Conservation (phyloP, 2,888 invertebrate genomes). For the Erpobdella octoculata region DNA sequence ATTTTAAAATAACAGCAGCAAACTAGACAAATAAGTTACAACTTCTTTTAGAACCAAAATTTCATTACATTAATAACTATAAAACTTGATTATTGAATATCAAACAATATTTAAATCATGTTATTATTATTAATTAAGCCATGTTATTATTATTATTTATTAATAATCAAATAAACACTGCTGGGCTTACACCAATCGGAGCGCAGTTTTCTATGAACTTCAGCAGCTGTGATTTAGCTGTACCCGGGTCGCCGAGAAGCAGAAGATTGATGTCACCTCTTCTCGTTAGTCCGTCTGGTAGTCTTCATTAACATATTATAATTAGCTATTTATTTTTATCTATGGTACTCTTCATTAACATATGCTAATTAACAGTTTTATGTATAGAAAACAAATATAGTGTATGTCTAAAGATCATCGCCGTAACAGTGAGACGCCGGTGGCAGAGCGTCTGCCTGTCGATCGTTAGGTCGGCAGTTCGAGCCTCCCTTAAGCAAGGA, state of each 20-base stretch:
- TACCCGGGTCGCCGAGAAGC: slow-evolving; percentile 93
- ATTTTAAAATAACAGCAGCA: no score
- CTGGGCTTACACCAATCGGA: slow-evolving; percentile 68
- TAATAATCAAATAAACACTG: neutral
- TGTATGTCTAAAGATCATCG: no score
- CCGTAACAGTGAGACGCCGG: no score
- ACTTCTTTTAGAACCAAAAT: no score
- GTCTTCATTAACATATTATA: slow-evolving; percentile 44
- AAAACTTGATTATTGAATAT: no score
- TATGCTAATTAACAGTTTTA: neutral
- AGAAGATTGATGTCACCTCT: slow-evolving; percentile 94
- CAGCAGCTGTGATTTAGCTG: slow-evolving; percentile 93
- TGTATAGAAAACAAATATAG: no score
- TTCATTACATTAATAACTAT: neutral
- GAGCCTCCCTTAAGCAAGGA: no score
- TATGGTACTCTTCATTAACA: neutral
- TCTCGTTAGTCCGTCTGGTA: slow-evolving; percentile 89
- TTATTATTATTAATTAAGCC: neutral
- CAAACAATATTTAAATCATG: no score
- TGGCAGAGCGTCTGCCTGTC: no score
- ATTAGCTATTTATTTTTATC: neutral
- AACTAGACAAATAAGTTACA: no score
- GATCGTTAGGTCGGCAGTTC: no score
- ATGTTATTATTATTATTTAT: neutral
- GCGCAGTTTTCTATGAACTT: slow-evolving; percentile 93